A percentile compares a stretch with the other conserved stretches of the same genome.
These are phyloP conservation scores for Conistra vaccinii DNA, from an alignment of 2,888 invertebrate genomes.

Conservation along the genomic window DNA sequence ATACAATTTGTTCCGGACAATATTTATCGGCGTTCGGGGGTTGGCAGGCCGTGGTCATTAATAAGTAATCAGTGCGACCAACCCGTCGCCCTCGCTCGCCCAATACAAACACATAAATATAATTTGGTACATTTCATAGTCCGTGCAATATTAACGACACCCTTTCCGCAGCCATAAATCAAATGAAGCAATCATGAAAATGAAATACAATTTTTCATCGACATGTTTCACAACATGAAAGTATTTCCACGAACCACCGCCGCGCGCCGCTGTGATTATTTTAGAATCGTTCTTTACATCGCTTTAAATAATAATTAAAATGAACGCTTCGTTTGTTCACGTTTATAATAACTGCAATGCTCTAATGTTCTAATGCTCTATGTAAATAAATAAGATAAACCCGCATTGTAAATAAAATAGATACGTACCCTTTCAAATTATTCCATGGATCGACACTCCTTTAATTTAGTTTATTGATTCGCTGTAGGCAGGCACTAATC, in stretches of 20 bases:
- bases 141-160: conserved; percentile 70
- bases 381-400: conserved; percentile 15
- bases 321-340: conserved; percentile 4
- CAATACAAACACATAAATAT: conserved; percentile 64
- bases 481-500: not conserved
- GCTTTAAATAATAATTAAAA: conserved; percentile 30
- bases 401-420: not conserved
- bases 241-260: conserved; percentile 23
- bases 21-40: conserved; percentile 79
- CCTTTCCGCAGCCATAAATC: conserved; percentile 68
- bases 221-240: conserved; percentile 33
- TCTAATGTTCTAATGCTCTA: too few relatives aligned
- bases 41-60: conserved; percentile 79
- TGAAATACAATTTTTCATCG: conserved; percentile 58
- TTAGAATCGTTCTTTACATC: conserved; percentile 21
- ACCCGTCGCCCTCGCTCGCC: conserved; percentile 62
- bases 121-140: conserved; percentile 65
- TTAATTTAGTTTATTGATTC: not conserved
- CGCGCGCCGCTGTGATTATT: conserved; percentile 22
- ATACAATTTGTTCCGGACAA: conserved; percentile 76
- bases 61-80: conserved; percentile 85
- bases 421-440: conserved; percentile 10
- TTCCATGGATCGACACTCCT: not conserved
- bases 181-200: conserved; percentile 67
- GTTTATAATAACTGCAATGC: conserved; percentile 15